Percentiles rank a stretch among this genome's conserved stretches.
phyloP scores from a whole-genome alignment of 2,888 invertebrate genomes.

The Apamea epomidion region DNA sequence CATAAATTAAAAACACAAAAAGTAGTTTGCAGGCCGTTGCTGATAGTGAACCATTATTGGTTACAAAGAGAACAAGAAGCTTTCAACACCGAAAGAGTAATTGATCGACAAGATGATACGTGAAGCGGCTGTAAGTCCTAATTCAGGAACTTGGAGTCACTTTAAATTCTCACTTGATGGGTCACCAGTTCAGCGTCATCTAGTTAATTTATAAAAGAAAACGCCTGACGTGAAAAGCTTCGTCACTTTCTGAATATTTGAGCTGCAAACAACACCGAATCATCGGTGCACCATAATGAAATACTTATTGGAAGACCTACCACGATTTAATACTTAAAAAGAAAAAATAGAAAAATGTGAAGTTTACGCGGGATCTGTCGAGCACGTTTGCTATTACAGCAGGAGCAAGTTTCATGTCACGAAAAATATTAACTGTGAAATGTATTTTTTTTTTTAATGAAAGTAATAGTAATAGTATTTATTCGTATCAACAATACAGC shows the following conservation, averaged over 20 bases:
- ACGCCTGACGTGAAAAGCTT: conserved; percentile 13
- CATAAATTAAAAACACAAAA: too few species aligned
- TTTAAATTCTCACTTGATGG: not conserved
- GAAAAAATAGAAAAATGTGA: not conserved
- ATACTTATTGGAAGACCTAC: not conserved
- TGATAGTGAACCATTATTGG: too few species aligned
- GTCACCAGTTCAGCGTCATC: not conserved
- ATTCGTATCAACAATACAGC: too few species aligned
- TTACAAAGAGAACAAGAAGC: not conserved
- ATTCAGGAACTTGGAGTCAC: not conserved
- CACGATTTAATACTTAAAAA: not conserved
- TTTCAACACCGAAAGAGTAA: not conserved
- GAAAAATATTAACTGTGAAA: not conserved
- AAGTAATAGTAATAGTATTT: too few species aligned
- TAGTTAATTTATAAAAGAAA: not conserved
- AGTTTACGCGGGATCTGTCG: not conserved
- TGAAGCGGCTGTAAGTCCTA: not conserved
- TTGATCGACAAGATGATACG: not conserved
- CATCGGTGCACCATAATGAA: not conserved
- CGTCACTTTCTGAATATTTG: conserved; percentile 10
- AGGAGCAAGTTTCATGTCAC: not conserved
- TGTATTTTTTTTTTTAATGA: not conserved
- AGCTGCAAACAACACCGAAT: not conserved
- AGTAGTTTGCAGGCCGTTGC: too few species aligned
- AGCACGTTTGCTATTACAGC: not conserved